Percentiles rank a stretch among this genome's conserved stretches.
These are phyloP conservation scores for Euphydryas editha DNA, from an alignment of 2,888 invertebrate species.

Conservation along the genomic window DNA sequence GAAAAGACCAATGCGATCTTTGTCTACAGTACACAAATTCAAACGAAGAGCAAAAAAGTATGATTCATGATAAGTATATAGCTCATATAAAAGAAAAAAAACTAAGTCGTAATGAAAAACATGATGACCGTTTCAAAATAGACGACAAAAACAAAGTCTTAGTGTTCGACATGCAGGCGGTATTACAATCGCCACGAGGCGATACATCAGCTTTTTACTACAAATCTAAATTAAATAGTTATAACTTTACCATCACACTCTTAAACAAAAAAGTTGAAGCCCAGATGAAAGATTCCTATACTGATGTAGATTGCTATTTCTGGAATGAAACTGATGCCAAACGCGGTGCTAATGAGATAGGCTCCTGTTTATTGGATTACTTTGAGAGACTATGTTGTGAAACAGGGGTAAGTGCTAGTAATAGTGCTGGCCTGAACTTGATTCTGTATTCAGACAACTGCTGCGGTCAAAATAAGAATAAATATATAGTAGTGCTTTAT, in stretches of 20 bases:
- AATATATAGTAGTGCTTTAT: conserved; percentile 35
- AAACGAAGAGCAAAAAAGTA: no score
- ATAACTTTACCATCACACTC: conserved; percentile 35
- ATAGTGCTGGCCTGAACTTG: conserved; percentile 20
- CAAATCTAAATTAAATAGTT: conserved; percentile 41
- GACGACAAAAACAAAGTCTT: conserved; percentile 38
- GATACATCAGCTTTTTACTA: conserved; percentile 40
- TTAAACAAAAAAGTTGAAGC: conserved; percentile 36
- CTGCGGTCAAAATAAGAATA: conserved; percentile 28
- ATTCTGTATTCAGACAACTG: conserved; percentile 43
- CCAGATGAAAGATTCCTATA: conserved; percentile 29
- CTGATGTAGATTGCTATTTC: conserved; percentile 41
- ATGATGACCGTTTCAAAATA: conserved; percentile 40
- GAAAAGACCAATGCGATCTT: no score
- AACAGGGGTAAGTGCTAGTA: no score
- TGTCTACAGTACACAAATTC: no score
- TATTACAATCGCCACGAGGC: conserved; percentile 41
- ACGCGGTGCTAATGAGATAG: conserved; percentile 43
- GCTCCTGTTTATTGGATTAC: conserved; percentile 36
- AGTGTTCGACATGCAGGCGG: conserved; percentile 43
- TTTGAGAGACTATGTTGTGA: conserved; percentile 5
- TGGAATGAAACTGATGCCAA: conserved; percentile 46
- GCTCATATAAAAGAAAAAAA: conserved; percentile 35
- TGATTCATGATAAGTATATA: neutral
- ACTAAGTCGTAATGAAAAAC: conserved; percentile 39